Percentiles rank a stretch among this genome's conserved stretches.
Conservation (phyloP, 2,797 vertebrate species). For the Bryconaethiops microstoma region DNA sequence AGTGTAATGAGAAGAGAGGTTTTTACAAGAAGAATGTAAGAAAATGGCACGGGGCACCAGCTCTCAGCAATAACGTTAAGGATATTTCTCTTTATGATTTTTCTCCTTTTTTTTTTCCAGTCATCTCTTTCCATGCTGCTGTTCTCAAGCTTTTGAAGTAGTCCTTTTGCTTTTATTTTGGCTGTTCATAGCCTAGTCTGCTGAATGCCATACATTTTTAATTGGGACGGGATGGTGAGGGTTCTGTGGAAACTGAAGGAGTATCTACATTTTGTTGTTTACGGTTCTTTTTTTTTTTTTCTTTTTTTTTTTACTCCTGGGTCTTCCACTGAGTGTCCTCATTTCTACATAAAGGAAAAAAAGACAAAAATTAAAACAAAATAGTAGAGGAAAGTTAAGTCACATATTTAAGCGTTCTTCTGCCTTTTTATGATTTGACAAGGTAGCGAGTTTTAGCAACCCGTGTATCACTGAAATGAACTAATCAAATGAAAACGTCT, state of each 20-base stretch:
- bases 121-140: constrained; percentile 52
- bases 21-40: constrained; percentile 38
- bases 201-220: constrained; percentile 78
- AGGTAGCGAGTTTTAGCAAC: constrained; percentile 53
- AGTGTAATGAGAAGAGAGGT: constrained; percentile 26
- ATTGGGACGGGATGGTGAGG: constrained; percentile 71
- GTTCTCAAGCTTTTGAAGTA: constrained; percentile 52
- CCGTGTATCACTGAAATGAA: constrained; percentile 61
- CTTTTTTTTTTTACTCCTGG: constrained; percentile 56
- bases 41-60: constrained; percentile 63
- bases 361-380: constrained; percentile 49
- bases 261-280: constrained; percentile 71
- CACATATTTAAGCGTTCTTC: constrained; percentile 65
- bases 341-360: constrained; percentile 71
- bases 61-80: constrained; percentile 78
- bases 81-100: constrained; percentile 51
- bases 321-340: constrained; percentile 66
- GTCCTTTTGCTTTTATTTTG: constrained; percentile 56
- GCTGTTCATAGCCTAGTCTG: constrained; percentile 64
- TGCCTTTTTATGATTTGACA: constrained; percentile 64
- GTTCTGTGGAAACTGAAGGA: constrained; percentile 62
- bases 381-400: constrained; percentile 45
- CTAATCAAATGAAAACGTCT: constrained; percentile 57
- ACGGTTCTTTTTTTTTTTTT: constrained; percentile 57
- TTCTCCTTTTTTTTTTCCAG: constrained; percentile 29